Evolutionary conservation across 2,797 vertebrate species (phyloP), one percentile per base, ranked within the genome.

Genomic region (Sarcophilus harrisii): DNA sequence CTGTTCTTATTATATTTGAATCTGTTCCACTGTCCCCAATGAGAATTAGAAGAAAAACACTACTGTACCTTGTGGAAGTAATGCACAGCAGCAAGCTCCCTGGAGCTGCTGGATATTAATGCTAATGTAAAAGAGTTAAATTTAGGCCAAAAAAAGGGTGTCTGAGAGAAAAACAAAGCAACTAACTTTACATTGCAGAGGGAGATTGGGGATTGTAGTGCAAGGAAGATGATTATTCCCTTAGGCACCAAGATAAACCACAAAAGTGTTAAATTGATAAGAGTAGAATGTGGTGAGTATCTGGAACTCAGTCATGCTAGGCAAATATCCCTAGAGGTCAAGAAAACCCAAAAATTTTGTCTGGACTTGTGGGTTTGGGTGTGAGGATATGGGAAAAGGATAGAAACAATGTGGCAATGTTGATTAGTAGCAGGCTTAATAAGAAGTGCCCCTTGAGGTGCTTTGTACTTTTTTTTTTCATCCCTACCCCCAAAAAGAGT

Each of bases 101-200:
- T 95, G 90, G 95, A 96, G 89, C 2, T 24, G 89, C 96, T 96
- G 96, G 93, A 94, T 96, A 92, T 95, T 95, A 92, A 97, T 96
- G 97, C 94, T 96, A 93, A 98, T 95, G 90, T 91, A 93, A 52
- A n/a, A 59, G 89, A 96, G 96, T 95, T 98, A 98, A 96, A 96
- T 97, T 96, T 96, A 97, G 96, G 95, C 94, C 92, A 95, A 96
- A 93, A 52, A 13, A 30, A 97, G 57, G 28, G 38, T 92, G 89
- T 97, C 92, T 55, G 95, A 96, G 96, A 91, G 94, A 60, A 96
- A 96, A 55, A 96, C 92, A 87, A 0, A 73, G 92, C 95, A 96
- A 93, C 45, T 81, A 93, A 91, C 81, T 27, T 97, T 94, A 94
- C 96, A n/a, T 30, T 96, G 59, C 60, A 91, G 95, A 55, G 66